Evolutionary conservation across 2,113 vertebrate genomes (phyloP).

Genomic region (Toxotes chatareus): DNA sequence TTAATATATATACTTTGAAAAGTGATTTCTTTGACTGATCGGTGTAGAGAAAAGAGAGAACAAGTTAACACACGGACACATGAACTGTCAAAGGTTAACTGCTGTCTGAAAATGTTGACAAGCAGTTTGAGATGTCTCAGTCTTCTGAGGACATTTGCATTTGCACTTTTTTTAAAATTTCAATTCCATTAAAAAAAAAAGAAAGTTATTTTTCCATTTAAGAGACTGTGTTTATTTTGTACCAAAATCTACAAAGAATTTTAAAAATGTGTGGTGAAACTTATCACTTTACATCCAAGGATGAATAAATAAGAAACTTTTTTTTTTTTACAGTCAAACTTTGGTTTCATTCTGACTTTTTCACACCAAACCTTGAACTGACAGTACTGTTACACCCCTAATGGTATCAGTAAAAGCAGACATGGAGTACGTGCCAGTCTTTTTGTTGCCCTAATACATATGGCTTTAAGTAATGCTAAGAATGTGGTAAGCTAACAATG

Average conservation of each 20-base stretch:
- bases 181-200: too few relatives aligned
- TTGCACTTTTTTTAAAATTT: too few relatives aligned
- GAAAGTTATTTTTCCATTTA: too few relatives aligned
- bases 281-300: neutral
- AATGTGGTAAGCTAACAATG: conserved; percentile 73
- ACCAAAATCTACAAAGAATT: too few relatives aligned
- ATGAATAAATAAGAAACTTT: neutral
- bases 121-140: too few relatives aligned
- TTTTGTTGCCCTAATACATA: conserved; percentile 58
- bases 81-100: neutral
- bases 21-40: too few relatives aligned
- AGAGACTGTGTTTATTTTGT: too few relatives aligned
- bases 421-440: conserved; percentile 41
- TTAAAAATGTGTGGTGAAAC: neutral
- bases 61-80: neutral
- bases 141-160: too few relatives aligned
- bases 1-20: neutral
- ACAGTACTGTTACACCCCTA: neutral
- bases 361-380: neutral
- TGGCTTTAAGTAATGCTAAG: conserved; percentile 67
- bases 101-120: too few relatives aligned
- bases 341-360: neutral
- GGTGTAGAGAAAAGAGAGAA: too few relatives aligned
- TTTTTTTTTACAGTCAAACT: neutral
- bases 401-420: conserved; percentile 20